phyloP scores from a whole-genome alignment of 2,888 invertebrate species.

The Disparrhopalites patrizii region DNA sequence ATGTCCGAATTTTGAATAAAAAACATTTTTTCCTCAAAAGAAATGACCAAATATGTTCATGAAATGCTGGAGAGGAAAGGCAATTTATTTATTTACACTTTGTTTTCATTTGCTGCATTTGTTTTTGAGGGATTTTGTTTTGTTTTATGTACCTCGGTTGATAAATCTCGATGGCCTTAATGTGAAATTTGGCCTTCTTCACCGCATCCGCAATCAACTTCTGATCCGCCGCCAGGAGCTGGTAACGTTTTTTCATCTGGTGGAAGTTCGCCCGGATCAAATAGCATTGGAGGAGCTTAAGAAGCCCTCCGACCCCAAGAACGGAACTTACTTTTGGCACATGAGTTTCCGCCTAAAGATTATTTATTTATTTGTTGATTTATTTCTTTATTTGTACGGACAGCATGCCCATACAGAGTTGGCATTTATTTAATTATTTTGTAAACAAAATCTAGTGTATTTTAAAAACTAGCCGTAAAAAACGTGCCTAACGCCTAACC shows the following conservation, averaged over 20 bases:
- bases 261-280: slow-evolving; percentile 45
- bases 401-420: too few relatives aligned
- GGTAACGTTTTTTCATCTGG: slow-evolving; percentile 42
- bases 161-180: slow-evolving; percentile 30
- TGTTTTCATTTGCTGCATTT: too few relatives aligned
- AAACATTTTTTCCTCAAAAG: neutral
- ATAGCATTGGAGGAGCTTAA: slow-evolving; percentile 41
- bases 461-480: too few relatives aligned
- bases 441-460: too few relatives aligned
- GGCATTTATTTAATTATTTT: too few relatives aligned
- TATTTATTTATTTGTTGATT: too few relatives aligned
- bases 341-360: slow-evolving; percentile 32
- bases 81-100: too few relatives aligned
- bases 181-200: slow-evolving; percentile 29
- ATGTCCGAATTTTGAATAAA: neutral
- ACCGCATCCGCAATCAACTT: slow-evolving; percentile 34
- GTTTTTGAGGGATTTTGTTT: too few relatives aligned
- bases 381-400: neutral
- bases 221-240: slow-evolving; percentile 40
- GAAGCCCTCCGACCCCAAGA: neutral
- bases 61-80: too few relatives aligned
- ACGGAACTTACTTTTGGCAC: slow-evolving; percentile 23
- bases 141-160: slow-evolving; percentile 27
- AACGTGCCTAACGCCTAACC: neutral
- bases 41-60: neutral